Evolutionary conservation across 2,888 invertebrate genomes (phyloP).

Genomic region (Parnassius mnemosyne): DNA sequence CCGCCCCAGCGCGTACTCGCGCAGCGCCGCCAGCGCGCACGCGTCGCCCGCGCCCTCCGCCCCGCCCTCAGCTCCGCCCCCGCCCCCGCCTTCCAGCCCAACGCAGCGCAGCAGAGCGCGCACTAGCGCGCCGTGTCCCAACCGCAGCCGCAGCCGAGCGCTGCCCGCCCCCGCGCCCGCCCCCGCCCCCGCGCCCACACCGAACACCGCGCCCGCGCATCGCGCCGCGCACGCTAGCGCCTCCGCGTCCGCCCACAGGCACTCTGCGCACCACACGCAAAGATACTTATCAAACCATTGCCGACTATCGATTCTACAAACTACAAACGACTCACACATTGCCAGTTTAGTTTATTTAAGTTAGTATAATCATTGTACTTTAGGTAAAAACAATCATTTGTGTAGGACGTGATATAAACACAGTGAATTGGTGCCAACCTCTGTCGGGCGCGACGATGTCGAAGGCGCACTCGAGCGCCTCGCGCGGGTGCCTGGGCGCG

Average conservation of each 20-base stretch:
- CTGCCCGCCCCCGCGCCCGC: constrained; percentile 83
- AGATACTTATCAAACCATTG: constrained; percentile 75
- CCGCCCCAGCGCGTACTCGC: constrained; percentile 47
- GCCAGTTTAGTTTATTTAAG: too few species aligned
- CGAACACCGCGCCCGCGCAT: constrained; percentile 77
- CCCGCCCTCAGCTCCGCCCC: too few species aligned
- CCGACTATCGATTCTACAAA: too few species aligned
- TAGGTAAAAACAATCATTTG: too few species aligned
- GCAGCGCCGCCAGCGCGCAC: constrained; percentile 71
- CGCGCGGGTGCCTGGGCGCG: constrained; percentile 86
- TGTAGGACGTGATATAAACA: too few species aligned
- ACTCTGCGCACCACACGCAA: constrained; percentile 84
- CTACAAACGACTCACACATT: too few species aligned
- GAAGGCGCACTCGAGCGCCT: constrained; percentile 94
- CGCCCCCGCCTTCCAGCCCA: constrained; percentile 85
- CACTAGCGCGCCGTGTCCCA: constrained; percentile 90
- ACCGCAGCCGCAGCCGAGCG: constrained; percentile 66
- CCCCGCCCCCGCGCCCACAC: too few species aligned
- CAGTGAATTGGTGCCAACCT: constrained; percentile 54
- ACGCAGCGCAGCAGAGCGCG: constrained; percentile 89
- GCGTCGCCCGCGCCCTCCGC: constrained; percentile 83
- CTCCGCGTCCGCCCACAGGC: constrained; percentile 92
- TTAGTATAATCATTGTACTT: too few species aligned
- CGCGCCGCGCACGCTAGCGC: constrained; percentile 83
- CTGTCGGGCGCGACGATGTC: constrained; percentile 92